Percentiles rank a stretch among this genome's conserved stretches.
Conservation (phyloP, 2,888 invertebrate species). For the Apeira syringaria region DNA sequence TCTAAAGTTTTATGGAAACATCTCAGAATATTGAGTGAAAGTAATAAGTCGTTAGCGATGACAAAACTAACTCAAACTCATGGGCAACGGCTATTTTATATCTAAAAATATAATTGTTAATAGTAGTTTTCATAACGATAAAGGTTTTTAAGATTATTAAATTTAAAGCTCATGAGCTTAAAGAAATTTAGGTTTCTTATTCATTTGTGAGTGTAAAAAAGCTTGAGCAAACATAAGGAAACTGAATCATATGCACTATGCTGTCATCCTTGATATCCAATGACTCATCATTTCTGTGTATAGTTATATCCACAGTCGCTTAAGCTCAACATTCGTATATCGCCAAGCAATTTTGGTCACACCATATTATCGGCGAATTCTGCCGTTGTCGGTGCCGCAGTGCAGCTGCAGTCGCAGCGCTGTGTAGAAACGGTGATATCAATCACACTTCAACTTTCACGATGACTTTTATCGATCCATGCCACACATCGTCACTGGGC, state of each 20-base stretch:
- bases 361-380: conserved; percentile 57
- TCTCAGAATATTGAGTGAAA: background rate
- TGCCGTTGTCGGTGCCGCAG: conserved; percentile 50
- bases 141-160: no score
- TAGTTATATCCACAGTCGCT: conserved; percentile 1
- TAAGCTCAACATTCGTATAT: conserved; percentile 20
- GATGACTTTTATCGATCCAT: conserved; percentile 44
- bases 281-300: conserved; percentile 6
- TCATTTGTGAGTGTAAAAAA: conserved; percentile 16
- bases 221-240: conserved; percentile 9
- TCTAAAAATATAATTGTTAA: no score
- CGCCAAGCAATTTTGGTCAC: conserved; percentile 39
- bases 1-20: background rate
- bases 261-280: conserved; percentile 11
- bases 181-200: no score
- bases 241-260: conserved; percentile 16
- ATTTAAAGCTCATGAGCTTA: no score
- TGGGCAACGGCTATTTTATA: no score
- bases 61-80: no score
- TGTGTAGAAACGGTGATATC: conserved; percentile 52
- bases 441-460: conserved; percentile 60
- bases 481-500: conserved; percentile 45
- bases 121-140: no score
- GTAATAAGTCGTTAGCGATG: no score
- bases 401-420: conserved; percentile 42